Base-by-base conservation (phyloP, 2,113 vertebrate genomes). In the Oncorhynchus keta region DNA sequence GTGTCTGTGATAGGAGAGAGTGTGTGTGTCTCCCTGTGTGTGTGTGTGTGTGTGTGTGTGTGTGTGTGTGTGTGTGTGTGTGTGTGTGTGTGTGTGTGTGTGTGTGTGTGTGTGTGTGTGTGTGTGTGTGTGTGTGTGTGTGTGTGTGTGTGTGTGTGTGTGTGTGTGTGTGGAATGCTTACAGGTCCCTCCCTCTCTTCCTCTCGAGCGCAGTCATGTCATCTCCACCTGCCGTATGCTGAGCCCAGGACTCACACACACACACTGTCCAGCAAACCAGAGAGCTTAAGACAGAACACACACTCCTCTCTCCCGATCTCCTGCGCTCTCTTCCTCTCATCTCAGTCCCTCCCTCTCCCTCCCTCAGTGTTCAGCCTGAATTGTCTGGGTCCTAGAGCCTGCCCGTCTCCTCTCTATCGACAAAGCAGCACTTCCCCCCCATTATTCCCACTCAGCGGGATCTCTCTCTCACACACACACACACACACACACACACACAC, bases 171-270 rank as follows among this genome's bases (percentile, higher is more conserved):
- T 76, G n/a, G 75, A 78, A 81, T 70, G 79, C 91, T 92, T 91
- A 92, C 91, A 91, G 90, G 90, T 92, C 91, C 86, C 90, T 91
- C 79, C 83, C 89, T 88, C 89, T 90, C 81, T 90, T 90, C 84
- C 83, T 91, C 85, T 90, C 86, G 30, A 91, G 84, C 39, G 89
- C 90, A 85, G 90, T 91, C 91, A 92, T 92, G 90, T 92, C 90
- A 92, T 92, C 86, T 90, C 91, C 86, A 90, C 67, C 67, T 69
- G 35, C 32, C 16, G 67, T 69, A 18, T 20, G 67, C 66, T 12
- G 66, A 68, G 66, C 14, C 0, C 67, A 39, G 67, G 12, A 69
- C 3, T 35, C 67, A 62, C 61, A 62, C 61, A 62, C 59, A 62
- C 61, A 18, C 81, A 82, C 80, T 83, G 76, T 81, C 85, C 88